Conservation (phyloP, 2,113 vertebrate genomes). For the Cinclus mexicanus region DNA sequence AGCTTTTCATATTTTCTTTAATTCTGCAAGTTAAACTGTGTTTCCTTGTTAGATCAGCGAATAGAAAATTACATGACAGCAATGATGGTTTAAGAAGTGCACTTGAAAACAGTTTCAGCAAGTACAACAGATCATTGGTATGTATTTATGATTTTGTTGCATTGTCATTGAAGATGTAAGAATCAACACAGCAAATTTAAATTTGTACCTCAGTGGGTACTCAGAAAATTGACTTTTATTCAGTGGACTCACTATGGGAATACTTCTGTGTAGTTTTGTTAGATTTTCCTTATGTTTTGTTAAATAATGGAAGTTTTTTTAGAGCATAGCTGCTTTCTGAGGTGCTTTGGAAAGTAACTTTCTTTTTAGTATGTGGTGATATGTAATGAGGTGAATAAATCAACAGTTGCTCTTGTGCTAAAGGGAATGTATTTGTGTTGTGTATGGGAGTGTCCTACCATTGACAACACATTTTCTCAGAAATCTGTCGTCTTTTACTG, state of each 20-base stretch:
- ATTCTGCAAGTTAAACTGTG: neutral
- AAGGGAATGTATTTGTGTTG: neutral
- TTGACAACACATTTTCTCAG: neutral
- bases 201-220: neutral
- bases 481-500: neutral
- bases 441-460: neutral
- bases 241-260: neutral
- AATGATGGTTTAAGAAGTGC: conserved; percentile 83
- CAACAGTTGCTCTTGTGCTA: neutral
- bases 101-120: conserved; percentile 84
- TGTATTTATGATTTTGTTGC: neutral
- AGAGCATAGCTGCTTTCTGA: neutral
- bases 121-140: conserved; percentile 80
- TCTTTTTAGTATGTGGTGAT: neutral
- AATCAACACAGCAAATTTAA: neutral
- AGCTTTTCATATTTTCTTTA: neutral
- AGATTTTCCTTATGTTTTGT: neutral
- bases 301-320: neutral
- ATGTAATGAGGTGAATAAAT: neutral
- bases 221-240: neutral
- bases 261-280: neutral
- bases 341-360: neutral
- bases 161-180: neutral
- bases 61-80: conserved; percentile 88
- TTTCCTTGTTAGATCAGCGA: conserved; percentile 77